Evolutionary conservation across 2,888 invertebrate species (phyloP).

Genomic region (Nowickia ferox): DNA sequence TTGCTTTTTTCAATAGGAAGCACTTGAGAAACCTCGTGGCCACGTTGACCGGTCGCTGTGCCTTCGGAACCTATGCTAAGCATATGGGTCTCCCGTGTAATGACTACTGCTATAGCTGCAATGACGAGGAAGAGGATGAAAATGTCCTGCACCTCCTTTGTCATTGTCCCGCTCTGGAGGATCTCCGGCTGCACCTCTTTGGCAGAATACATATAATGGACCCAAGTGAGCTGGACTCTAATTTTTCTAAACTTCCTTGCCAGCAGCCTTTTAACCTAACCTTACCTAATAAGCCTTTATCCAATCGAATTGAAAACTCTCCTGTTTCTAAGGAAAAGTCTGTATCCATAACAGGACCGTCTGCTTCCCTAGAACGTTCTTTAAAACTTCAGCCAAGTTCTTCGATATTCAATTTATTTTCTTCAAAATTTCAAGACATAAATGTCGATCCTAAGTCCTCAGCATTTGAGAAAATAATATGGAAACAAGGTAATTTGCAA

Average conservation of each 20-base stretch:
- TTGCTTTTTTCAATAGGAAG: no score
- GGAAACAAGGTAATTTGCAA: conserved; percentile 30
- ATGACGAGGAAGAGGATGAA: no score
- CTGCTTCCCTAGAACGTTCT: background rate
- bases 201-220: background rate
- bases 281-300: background rate
- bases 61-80: no score
- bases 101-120: no score
- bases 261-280: conserved; percentile 19
- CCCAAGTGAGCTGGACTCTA: conserved; percentile 6
- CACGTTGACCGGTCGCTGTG: no score
- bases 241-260: conserved; percentile 12
- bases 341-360: background rate
- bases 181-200: no score
- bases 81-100: no score
- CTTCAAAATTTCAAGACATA: conserved; percentile 33
- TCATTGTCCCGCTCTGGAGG: no score
- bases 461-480: conserved; percentile 42
- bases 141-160: no score
- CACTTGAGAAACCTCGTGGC: no score
- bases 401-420: conserved; percentile 22
- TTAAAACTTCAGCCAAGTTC: background rate
- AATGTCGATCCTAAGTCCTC: conserved; percentile 6
- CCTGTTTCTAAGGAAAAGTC: conserved; percentile 20
- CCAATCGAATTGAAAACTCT: background rate